Percentiles rank a stretch among this genome's conserved stretches.
phyloP scores from a whole-genome alignment of 2,888 invertebrate genomes.

The Tyria jacobaeae region DNA sequence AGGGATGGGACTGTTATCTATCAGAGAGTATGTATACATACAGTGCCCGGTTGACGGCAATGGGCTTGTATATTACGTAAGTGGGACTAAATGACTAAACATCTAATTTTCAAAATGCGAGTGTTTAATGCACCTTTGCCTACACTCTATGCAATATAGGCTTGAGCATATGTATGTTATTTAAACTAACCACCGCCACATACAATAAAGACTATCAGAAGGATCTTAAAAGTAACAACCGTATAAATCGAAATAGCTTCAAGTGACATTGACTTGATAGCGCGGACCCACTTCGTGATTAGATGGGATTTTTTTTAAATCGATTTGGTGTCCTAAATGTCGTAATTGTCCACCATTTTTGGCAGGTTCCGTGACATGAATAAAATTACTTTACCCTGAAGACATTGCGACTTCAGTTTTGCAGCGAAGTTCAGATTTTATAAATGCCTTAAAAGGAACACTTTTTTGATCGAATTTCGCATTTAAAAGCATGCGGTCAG shows the following conservation, averaged over 20 bases:
- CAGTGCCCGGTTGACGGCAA: too few species aligned
- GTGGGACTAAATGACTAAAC: too few species aligned
- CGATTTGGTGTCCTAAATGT: constrained; percentile 42
- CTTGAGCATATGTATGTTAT: too few species aligned
- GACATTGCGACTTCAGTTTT: constrained; percentile 41
- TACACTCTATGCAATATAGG: too few species aligned
- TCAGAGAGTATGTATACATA: too few species aligned
- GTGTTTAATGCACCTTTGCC: too few species aligned
- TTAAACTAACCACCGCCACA: too few species aligned
- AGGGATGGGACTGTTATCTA: too few species aligned
- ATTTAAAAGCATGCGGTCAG: too few species aligned
- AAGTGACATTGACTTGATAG: constrained; percentile 28
- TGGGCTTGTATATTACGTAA: too few species aligned
- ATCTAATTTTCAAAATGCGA: too few species aligned
- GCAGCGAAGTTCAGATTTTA: constrained; percentile 54
- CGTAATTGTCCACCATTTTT: constrained; percentile 54
- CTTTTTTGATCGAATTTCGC: constrained; percentile 32
- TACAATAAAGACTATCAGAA: too few species aligned
- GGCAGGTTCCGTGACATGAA: constrained; percentile 56
- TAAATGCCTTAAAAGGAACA: constrained; percentile 43
- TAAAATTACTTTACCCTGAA: constrained; percentile 53
- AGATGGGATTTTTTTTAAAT: constrained; percentile 54
- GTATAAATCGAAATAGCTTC: constrained; percentile 30
- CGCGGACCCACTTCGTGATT: constrained; percentile 46
- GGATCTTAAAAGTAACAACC: constrained; percentile 33